Evolutionary conservation across 2,888 invertebrate genomes (phyloP).

Genomic region (Sphaeridia pumilis): DNA sequence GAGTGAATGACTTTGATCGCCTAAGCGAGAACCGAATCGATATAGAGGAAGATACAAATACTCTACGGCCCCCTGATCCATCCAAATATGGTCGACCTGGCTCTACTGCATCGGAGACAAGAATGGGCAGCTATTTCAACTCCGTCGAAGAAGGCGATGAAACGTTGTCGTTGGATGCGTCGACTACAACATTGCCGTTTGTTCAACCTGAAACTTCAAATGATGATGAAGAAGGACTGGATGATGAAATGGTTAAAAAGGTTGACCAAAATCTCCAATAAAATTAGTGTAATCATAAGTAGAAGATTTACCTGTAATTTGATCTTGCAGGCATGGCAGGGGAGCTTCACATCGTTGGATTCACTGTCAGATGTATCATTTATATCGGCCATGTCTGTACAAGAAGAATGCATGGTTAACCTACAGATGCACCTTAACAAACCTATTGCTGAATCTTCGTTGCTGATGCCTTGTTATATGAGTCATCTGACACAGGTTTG

Average conservation of each 20-base stretch:
- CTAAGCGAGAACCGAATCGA: slow-evolving; percentile 58
- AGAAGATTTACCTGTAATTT: too few relatives aligned
- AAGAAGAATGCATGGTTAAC: slow-evolving; percentile 84
- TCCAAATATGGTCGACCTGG: slow-evolving; percentile 46
- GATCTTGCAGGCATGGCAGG: slow-evolving; percentile 18
- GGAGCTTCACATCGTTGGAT: slow-evolving; percentile 34
- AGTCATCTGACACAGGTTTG: slow-evolving; percentile 71
- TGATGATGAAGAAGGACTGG: slow-evolving; percentile 4
- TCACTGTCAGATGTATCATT: slow-evolving; percentile 38
- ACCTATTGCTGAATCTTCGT: slow-evolving; percentile 83
- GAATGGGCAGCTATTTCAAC: slow-evolving; percentile 60
- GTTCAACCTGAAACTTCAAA: background rate
- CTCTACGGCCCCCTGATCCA: background rate
- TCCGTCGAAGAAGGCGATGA: slow-evolving; percentile 21
- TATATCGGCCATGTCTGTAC: slow-evolving; percentile 81
- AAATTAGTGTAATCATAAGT: background rate
- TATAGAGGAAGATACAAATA: slow-evolving; percentile 44
- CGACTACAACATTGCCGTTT: background rate
- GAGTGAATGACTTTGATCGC: slow-evolving; percentile 37
- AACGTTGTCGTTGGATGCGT: slow-evolving; percentile 6
- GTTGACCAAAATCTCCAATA: slow-evolving; percentile 9
- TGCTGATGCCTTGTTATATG: slow-evolving; percentile 88
- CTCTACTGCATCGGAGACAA: slow-evolving; percentile 75
- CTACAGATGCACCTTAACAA: slow-evolving; percentile 85
- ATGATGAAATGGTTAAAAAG: slow-evolving; percentile 9